Conservation (phyloP, 2,113 vertebrate genomes). For the Procavia capensis region DNA sequence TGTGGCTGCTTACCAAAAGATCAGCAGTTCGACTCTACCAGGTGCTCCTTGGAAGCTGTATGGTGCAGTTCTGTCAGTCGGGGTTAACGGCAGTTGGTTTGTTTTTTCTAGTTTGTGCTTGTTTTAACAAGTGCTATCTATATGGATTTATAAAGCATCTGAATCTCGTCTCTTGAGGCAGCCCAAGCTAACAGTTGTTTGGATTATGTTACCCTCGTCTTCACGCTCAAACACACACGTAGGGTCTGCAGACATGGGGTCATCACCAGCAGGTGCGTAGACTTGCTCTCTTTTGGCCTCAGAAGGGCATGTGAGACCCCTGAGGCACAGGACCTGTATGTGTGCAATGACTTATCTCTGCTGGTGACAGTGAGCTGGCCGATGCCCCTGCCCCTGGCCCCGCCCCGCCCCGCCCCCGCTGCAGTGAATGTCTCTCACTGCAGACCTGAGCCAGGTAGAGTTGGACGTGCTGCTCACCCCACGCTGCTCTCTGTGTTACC, state of each 20-base stretch:
- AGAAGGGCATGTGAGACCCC: background rate
- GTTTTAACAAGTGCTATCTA: background rate
- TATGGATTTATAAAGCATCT: background rate
- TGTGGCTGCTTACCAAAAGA: too few relatives aligned
- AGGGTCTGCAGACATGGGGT: background rate
- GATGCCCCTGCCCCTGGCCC: too few relatives aligned
- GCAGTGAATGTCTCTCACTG: background rate
- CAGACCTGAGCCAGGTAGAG: fast-evolving
- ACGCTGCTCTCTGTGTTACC: fast-evolving
- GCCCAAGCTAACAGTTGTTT: background rate
- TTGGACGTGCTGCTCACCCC: fast-evolving
- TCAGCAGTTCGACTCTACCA: too few relatives aligned
- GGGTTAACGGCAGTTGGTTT: too few relatives aligned
- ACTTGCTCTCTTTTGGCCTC: background rate
- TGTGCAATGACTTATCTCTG: background rate
- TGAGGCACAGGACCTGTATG: too few relatives aligned
- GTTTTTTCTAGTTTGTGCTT: too few relatives aligned
- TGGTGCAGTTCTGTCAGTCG: too few relatives aligned
- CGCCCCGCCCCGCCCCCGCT: background rate
- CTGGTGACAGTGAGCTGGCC: background rate
- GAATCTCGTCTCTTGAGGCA: background rate
- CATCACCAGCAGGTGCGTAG: background rate
- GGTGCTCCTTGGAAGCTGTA: too few relatives aligned
- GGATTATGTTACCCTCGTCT: background rate
- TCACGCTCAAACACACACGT: too few relatives aligned